Percentiles rank a stretch among this genome's conserved stretches.
Evolutionary conservation across 2,113 vertebrate species (phyloP).

Genomic region (Solenodon paradoxus): DNA sequence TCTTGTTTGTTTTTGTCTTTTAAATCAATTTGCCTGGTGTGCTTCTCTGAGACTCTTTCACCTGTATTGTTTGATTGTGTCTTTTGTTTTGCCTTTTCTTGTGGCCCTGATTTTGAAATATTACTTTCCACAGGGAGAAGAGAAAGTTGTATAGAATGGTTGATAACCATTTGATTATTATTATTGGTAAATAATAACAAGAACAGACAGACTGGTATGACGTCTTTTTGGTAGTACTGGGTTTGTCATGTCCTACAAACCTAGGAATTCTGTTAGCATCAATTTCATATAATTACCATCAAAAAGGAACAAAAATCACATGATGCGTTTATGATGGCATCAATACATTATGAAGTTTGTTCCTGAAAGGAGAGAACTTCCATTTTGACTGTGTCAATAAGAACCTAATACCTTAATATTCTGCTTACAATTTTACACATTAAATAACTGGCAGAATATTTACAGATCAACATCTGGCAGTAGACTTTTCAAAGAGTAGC

Average conservation of each 20-base stretch:
- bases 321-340: neutral
- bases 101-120: neutral
- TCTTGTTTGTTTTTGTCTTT: no score
- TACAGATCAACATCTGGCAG: neutral
- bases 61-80: neutral
- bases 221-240: neutral
- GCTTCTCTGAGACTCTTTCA: neutral
- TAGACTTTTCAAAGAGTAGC: neutral
- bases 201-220: neutral
- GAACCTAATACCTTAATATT: neutral
- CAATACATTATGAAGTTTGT: neutral
- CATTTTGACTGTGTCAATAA: neutral
- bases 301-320: neutral
- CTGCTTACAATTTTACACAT: neutral
- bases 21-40: neutral
- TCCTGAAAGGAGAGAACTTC: neutral
- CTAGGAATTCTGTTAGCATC: neutral
- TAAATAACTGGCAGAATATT: neutral
- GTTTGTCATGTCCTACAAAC: neutral
- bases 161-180: slow-evolving; percentile 6
- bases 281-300: neutral
- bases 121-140: neutral
- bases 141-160: neutral
- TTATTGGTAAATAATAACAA: neutral
- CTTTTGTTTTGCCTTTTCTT: neutral